phyloP scores from a whole-genome alignment of 2,888 invertebrate species.

The Rotaria magnacalcarata region DNA sequence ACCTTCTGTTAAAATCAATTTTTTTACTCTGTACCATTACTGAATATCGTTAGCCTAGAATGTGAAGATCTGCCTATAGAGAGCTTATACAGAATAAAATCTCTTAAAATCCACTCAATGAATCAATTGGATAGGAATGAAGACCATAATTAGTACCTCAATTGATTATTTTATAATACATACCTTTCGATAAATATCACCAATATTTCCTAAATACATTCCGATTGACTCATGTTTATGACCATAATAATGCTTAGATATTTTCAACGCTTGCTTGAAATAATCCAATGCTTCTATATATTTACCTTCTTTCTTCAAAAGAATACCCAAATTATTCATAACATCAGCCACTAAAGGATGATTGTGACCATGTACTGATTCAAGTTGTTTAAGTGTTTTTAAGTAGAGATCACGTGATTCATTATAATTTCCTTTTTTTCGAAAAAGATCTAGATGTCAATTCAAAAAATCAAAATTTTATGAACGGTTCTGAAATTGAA shows the following conservation, averaged over 20 bases:
- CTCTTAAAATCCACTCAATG: no score
- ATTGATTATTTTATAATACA: no score
- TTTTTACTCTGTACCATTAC: no score
- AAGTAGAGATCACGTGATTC: neutral
- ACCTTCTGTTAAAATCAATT: no score
- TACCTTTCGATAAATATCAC: conserved; percentile 16
- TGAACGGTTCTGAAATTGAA: neutral
- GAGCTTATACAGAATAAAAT: no score
- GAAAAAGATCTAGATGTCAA: neutral
- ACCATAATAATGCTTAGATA: conserved; percentile 15
- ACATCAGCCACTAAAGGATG: neutral
- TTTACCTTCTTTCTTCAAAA: conserved; percentile 9
- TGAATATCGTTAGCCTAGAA: no score
- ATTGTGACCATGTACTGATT: neutral
- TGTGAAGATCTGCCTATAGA: no score
- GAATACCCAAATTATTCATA: neutral
- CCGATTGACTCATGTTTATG: neutral
- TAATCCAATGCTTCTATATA: neutral
- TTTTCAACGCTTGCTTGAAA: neutral
- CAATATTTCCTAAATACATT: conserved; percentile 21
- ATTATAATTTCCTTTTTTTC: neutral
- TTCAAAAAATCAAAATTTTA: neutral
- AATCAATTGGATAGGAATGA: no score
- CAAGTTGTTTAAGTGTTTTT: neutral
- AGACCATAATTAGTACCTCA: no score